Percentiles rank a stretch among this genome's conserved stretches.
These are phyloP conservation scores for Gorsachius goisagi DNA, from an alignment of 2,113 vertebrate species.

Conservation along the genomic window DNA sequence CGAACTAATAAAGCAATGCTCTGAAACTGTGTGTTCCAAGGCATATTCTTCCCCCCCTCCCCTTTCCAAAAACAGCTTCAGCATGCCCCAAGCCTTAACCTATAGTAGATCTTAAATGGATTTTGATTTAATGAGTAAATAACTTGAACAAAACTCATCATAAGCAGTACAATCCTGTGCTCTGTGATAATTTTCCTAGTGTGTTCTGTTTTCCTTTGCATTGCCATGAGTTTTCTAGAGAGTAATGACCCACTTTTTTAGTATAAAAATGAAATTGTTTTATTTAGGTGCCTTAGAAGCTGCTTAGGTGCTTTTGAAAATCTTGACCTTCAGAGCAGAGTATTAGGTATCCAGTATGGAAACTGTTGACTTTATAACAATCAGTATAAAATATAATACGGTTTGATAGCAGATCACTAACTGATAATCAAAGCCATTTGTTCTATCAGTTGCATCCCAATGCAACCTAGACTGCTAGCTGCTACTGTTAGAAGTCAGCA, in stretches of 20 bases:
- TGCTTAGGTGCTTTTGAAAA: not conserved
- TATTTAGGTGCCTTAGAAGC: not conserved
- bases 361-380: not conserved
- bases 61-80: accelerated
- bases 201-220: not conserved
- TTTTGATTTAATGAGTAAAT: not conserved
- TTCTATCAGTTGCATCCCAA: not conserved
- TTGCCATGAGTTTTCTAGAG: not conserved
- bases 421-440: not conserved
- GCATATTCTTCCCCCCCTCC: not conserved
- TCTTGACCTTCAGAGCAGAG: not conserved
- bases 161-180: not conserved
- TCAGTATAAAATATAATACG: not conserved
- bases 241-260: not conserved
- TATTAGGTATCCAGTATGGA: not conserved
- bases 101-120: not conserved
- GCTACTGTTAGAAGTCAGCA: not conserved
- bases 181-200: not conserved
- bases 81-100: not conserved
- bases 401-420: not conserved
- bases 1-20: not conserved
- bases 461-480: not conserved
- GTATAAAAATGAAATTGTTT: not conserved
- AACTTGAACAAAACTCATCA: not conserved
- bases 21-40: not conserved